Evolutionary conservation across 1,140 invertebrate genomes (phyloP).

Genomic region (Pseudomyrmex concolor): DNA sequence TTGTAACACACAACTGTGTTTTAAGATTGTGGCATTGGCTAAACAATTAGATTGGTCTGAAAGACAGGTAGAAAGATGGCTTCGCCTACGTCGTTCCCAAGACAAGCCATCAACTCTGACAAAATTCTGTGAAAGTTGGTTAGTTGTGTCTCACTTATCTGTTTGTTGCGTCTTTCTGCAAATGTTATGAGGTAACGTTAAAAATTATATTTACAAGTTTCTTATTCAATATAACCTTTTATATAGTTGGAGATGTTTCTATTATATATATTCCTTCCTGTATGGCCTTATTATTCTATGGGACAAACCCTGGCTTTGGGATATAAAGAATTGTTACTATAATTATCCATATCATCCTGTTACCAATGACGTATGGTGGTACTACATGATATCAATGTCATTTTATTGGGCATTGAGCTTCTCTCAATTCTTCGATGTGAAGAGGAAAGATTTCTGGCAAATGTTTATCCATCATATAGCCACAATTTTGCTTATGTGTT

Average conservation of each 20-base stretch:
- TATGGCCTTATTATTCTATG: constrained; percentile 94
- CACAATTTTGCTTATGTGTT: constrained; percentile 94
- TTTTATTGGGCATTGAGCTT: constrained; percentile 98
- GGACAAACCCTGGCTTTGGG: constrained; percentile 98
- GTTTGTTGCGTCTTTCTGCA: background rate
- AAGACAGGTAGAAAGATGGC: constrained; percentile 95
- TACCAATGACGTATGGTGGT: constrained; percentile 94
- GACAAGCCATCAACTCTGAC: constrained; percentile 94
- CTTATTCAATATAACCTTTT: constrained; percentile 71
- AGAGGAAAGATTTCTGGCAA: constrained; percentile 98
- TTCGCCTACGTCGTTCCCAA: constrained; percentile 91
- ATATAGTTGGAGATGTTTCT: constrained; percentile 93
- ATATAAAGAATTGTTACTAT: constrained; percentile 96
- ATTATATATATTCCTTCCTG: constrained; percentile 93
- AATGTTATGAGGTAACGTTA: background rate
- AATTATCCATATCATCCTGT: constrained; percentile 90
- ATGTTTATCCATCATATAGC: constrained; percentile 99
- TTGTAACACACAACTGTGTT: constrained; percentile 63
- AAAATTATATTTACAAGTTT: background rate
- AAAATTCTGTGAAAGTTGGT: constrained; percentile 96
- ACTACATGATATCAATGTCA: constrained; percentile 97
- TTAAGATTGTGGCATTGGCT: constrained; percentile 90
- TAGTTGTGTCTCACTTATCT: constrained; percentile 20
- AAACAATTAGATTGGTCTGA: constrained; percentile 96
- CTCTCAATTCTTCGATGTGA: constrained; percentile 97